Conservation (phyloP, 2,113 vertebrate genomes). For the Trematocara unimaculatum region DNA sequence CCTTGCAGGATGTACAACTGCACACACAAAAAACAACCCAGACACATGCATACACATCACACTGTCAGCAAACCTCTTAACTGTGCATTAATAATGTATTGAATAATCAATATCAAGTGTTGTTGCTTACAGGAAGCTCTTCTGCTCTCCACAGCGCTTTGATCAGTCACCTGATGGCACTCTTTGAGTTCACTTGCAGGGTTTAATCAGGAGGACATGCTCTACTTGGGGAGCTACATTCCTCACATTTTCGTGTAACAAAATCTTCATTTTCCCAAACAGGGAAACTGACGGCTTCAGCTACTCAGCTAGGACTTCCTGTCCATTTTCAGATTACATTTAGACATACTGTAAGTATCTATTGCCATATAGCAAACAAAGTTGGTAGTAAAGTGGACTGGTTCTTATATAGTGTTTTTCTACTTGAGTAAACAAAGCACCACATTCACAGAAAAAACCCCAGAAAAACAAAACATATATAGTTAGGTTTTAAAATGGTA, state of each 20-base stretch:
- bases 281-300: not conserved
- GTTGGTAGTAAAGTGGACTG: not conserved
- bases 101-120: slow-evolving; percentile 15
- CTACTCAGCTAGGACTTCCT: not conserved
- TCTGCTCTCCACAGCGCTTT: not conserved
- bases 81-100: slow-evolving; percentile 49
- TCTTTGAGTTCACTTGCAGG: not conserved
- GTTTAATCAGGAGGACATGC: not conserved
- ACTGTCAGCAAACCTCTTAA: slow-evolving; percentile 26
- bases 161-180: not conserved
- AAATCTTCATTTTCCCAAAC: not conserved
- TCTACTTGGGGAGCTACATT: slow-evolving; percentile 19
- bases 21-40: not conserved
- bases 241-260: not conserved
- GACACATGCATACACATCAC: slow-evolving; percentile 6
- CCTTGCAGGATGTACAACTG: not conserved
- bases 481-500: not conserved
- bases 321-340: not conserved
- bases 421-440: not conserved
- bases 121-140: slow-evolving; percentile 37
- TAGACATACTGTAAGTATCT: not conserved
- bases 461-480: not conserved
- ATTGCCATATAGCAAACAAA: not conserved
- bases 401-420: not conserved
- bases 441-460: rapidly evolving